Percentiles rank a stretch among this genome's conserved stretches.
These are phyloP conservation scores for Thalassoma bifasciatum DNA, from an alignment of 2,113 vertebrate species.

Conservation along the genomic window DNA sequence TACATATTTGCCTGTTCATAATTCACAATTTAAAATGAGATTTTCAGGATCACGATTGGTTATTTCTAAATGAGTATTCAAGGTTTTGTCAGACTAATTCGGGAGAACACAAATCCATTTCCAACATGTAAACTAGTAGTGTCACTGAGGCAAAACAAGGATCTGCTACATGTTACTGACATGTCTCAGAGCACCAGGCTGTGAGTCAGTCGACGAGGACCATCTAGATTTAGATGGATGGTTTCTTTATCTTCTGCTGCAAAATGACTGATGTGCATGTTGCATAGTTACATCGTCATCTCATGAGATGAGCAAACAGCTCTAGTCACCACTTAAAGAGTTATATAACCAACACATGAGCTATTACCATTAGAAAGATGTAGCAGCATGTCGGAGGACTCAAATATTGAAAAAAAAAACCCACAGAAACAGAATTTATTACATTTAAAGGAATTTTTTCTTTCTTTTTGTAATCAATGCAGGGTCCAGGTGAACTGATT, in stretches of 20 bases:
- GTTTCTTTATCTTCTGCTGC: background rate
- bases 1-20: no score
- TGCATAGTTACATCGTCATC: background rate
- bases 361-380: background rate
- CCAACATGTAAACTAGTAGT: no score
- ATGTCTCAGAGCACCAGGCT: no score
- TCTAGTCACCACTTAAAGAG: background rate
- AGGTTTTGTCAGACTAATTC: no score
- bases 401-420: background rate
- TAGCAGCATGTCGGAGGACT: background rate
- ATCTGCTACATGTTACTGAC: no score
- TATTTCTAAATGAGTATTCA: no score
- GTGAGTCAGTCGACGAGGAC: no score
- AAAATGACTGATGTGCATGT: background rate
- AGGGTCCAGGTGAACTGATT: background rate
- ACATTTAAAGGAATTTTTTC: no score
- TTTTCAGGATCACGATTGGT: no score
- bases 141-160: no score
- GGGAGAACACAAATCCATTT: no score
- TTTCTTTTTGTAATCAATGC: background rate
- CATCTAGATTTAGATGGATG: background rate
- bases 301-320: slow-evolving; percentile 30
- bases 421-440: background rate
- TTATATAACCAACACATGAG: background rate
- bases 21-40: no score